phyloP scores from a whole-genome alignment of 2,113 vertebrate genomes.

The Gobio gobio region DNA sequence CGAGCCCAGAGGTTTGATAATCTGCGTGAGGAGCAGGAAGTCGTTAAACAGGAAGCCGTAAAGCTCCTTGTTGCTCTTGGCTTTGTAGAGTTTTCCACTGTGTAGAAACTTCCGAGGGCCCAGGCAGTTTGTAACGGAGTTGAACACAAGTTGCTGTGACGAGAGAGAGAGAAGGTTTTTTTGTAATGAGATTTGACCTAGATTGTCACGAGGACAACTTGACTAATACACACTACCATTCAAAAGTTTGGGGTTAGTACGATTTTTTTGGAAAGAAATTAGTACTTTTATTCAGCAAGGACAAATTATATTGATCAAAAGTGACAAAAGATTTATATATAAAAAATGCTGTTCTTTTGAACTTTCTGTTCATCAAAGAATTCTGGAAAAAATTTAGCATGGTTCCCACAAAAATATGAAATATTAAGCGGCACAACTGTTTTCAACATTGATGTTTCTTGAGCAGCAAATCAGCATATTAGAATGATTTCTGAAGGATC shows the following conservation, averaged over 20 bases:
- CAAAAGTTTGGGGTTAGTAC: background rate
- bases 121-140: conserved; percentile 98
- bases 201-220: background rate
- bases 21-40: conserved; percentile 97
- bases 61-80: conserved; percentile 98
- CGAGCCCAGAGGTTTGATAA: conserved; percentile 91
- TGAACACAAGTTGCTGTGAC: conserved; percentile 96
- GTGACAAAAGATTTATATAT: too few species aligned
- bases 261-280: too few species aligned
- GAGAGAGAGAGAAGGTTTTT: background rate
- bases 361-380: too few species aligned
- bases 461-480: background rate
- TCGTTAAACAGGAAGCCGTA: conserved; percentile 99
- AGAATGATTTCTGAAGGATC: background rate
- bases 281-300: too few species aligned
- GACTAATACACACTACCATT: background rate
- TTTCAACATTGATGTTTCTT: background rate
- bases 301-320: too few species aligned
- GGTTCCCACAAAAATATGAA: too few species aligned
- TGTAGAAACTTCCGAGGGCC: conserved; percentile 98
- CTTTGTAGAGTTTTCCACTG: conserved; percentile 98
- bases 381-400: too few species aligned
- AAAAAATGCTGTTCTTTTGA: too few species aligned
- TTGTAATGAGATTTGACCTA: background rate
- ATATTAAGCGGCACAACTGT: too few species aligned